phyloP scores from a whole-genome alignment of 2,113 vertebrate species.

The Microtus oregoni region DNA sequence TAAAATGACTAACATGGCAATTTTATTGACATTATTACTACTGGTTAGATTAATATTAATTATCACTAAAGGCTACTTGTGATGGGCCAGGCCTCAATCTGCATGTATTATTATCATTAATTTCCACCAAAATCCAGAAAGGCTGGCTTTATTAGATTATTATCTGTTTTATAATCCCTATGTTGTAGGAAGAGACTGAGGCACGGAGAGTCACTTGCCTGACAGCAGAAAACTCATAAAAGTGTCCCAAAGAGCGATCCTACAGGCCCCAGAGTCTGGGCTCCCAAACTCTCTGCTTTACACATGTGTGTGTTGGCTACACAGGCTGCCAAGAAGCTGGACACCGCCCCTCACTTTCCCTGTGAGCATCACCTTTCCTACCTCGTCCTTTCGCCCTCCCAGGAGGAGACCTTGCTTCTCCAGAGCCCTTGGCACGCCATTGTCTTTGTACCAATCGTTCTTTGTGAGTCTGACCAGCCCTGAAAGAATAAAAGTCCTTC shows the following conservation, averaged over 20 bases:
- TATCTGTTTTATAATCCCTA: neutral
- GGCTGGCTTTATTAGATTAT: neutral
- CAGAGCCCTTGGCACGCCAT: neutral
- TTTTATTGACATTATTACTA: neutral
- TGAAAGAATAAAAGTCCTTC: neutral
- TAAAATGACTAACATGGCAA: neutral
- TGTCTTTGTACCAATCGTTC: neutral
- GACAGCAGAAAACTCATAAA: neutral
- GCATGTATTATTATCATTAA: neutral
- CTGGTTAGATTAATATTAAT: neutral
- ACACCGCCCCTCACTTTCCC: rapidly evolving
- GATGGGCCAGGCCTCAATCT: neutral
- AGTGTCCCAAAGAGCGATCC: neutral
- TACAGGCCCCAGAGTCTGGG: neutral
- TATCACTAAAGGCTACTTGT: neutral
- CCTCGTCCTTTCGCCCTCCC: neutral
- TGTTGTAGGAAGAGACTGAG: neutral
- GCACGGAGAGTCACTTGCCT: neutral
- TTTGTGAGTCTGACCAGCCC: neutral
- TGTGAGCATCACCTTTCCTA: no score
- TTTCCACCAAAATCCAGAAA: neutral
- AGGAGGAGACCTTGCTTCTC: neutral
- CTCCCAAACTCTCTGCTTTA: neutral
- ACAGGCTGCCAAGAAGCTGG: neutral
- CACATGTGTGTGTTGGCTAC: rapidly evolving